These are phyloP conservation scores for Caenorhabditis macrosperma DNA, from an alignment of 2,888 invertebrate genomes.

Conservation along the genomic window DNA sequence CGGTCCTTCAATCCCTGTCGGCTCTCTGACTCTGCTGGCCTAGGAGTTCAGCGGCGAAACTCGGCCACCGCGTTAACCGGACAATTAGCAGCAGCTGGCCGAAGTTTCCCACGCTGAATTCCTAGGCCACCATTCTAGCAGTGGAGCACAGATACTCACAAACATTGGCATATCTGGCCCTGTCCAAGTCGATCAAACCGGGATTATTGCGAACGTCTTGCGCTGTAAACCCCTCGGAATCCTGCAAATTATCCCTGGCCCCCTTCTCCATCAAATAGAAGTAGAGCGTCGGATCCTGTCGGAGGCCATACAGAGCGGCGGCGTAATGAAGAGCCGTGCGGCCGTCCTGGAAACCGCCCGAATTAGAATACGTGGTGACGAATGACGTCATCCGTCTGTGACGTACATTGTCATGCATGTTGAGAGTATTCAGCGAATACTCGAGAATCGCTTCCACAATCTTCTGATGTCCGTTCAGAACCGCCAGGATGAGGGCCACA, in stretches of 20 bases:
- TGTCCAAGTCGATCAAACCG: conserved; percentile 72
- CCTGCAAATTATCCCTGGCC: conserved; percentile 62
- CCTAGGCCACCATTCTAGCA: no score
- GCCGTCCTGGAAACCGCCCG: conserved; percentile 65
- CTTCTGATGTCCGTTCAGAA: conserved; percentile 67
- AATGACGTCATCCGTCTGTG: conserved; percentile 35
- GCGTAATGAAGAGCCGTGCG: conserved; percentile 78
- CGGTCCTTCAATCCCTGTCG: no score
- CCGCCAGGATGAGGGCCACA: conserved; percentile 71
- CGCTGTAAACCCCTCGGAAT: conserved; percentile 77
- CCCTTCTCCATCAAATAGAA: conserved; percentile 58
- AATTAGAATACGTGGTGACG: conserved; percentile 18
- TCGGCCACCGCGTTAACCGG: no score
- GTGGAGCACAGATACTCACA: conserved; percentile 74
- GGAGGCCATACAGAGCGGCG: conserved; percentile 70
- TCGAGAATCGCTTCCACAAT: conserved; percentile 68
- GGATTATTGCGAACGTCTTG: conserved; percentile 72
- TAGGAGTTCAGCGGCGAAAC: no score
- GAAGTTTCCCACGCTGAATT: no score
- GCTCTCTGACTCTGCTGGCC: no score
- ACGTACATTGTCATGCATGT: conserved; percentile 58
- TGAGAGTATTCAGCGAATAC: conserved; percentile 40
- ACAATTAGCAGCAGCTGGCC: no score
- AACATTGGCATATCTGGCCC: conserved; percentile 70
- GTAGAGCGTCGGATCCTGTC: conserved; percentile 58